Evolutionary conservation across 2,113 vertebrate species (phyloP).

Genomic region (Lamprologus speciosus): DNA sequence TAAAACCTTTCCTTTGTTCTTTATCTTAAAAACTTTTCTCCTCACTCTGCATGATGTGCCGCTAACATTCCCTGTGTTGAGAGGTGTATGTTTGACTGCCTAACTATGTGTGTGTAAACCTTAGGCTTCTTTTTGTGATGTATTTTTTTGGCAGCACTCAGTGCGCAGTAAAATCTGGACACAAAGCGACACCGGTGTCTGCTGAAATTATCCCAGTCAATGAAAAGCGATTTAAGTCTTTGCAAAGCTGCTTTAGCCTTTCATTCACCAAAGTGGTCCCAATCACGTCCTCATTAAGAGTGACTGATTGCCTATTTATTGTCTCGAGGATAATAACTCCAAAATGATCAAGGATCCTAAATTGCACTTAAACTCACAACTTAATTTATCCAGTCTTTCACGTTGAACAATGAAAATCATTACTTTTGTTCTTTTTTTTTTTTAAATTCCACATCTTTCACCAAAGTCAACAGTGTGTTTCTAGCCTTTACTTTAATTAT

Average conservation of each 20-base stretch:
- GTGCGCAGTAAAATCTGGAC: neutral
- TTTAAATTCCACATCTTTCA: neutral
- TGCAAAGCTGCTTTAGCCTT: neutral
- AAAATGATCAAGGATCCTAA: slow-evolving; percentile 23
- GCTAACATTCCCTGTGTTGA: neutral
- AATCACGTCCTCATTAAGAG: slow-evolving; percentile 24
- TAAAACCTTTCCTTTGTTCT: neutral
- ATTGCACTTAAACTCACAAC: slow-evolving; percentile 33
- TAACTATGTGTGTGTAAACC: neutral
- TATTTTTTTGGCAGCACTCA: neutral
- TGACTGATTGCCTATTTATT: slow-evolving; percentile 48
- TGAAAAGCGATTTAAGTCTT: slow-evolving; percentile 7
- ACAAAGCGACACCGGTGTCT: neutral
- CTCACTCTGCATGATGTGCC: neutral
- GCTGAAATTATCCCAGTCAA: neutral
- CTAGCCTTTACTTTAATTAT: slow-evolving; percentile 29
- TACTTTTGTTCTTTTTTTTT: neutral
- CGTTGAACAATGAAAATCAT: slow-evolving; percentile 32
- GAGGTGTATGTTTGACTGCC: neutral
- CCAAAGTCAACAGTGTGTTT: slow-evolving; percentile 25
- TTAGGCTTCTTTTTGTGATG: neutral
- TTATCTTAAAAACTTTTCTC: neutral
- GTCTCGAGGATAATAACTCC: slow-evolving; percentile 27
- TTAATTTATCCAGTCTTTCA: slow-evolving; percentile 21
- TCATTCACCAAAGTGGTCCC: slow-evolving; percentile 15